Evolutionary conservation across 2,113 vertebrate species (phyloP), one percentile per base, ranked within the genome.

Genomic region (Rhea pennata): DNA sequence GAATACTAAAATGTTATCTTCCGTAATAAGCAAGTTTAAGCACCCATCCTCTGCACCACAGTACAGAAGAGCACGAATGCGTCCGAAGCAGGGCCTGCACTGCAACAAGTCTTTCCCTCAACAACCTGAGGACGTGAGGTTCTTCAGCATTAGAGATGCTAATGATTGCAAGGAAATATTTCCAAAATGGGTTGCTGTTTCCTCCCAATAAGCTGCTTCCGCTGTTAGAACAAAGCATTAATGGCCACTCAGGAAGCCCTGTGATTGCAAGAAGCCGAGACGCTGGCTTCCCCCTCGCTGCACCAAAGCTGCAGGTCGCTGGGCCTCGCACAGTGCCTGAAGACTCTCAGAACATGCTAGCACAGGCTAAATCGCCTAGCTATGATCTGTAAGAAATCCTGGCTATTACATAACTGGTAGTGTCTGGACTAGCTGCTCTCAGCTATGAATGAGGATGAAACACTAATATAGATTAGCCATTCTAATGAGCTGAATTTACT

Each of bases 191-290:
- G 85, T 13, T 66, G 69, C 85, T n/a, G 87, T 0, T 94, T 94
- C 82, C 93, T 92, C 83, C 58, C 69, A 12, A n/a, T 40, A 56
- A 88, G 91, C 44, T 31, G 77, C 87, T 93, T 96, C 93, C 72
- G 51, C 82, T 83, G 19, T 0, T 19, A 24, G 81, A 91, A 92
- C 92, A 91, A 86, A 96, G 84, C 95, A 85, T 27, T 80, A 10
- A n/a, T 46, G 91, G 75, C 92, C 70, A 78, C 87, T 90, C 96
- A 97, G 94, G 86, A 93, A 97, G 87, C 72, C 51, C 84, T 24
- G 61, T 40, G 67, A 90, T 81, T 29, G 95, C 82, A 90, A 82
- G 93, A 80, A 87, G 74, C 87, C 72, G 84, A 86, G 88, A 22
- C 65, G 90, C 78, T 19, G 27, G 94, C 13, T 93, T 50, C 22